These are phyloP conservation scores for Pentamera pediparva DNA, from an alignment of 53 echinoderm and acorn worm species.

Conservation along the genomic window DNA sequence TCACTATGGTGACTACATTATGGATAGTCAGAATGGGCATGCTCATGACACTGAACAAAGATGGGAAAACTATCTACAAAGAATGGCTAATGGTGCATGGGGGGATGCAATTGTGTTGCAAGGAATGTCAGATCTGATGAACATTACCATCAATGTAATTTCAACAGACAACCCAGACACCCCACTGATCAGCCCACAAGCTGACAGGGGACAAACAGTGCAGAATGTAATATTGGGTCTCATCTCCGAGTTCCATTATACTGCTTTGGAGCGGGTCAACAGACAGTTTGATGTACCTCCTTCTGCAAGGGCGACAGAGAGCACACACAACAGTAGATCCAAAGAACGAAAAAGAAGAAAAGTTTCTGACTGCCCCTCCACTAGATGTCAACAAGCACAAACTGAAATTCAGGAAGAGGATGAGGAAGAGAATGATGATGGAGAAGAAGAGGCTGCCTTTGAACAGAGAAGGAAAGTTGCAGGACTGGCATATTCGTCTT, in stretches of 20 bases:
- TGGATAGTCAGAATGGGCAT: neutral
- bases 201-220: neutral
- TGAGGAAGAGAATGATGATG: neutral
- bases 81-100: neutral
- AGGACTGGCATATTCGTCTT: neutral
- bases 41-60: neutral
- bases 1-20: neutral
- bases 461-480: conserved; percentile 8
- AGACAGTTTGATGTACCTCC: too few relatives aligned
- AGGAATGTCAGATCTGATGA: neutral
- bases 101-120: conserved; percentile 9
- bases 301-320: too few relatives aligned
- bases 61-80: neutral
- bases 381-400: neutral
- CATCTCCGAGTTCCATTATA: neutral
- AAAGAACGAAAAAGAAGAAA: too few relatives aligned
- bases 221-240: neutral
- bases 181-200: neutral
- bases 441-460: conserved; percentile 16
- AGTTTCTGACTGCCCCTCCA: too few relatives aligned
- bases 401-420: neutral
- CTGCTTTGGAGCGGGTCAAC: too few relatives aligned
- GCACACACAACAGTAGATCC: too few relatives aligned
- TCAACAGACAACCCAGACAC: conserved; percentile 10
- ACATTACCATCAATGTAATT: neutral